Evolutionary conservation across 1,140 invertebrate species (phyloP).

Genomic region (Pachyrhynchus sulphureomaculatus): DNA sequence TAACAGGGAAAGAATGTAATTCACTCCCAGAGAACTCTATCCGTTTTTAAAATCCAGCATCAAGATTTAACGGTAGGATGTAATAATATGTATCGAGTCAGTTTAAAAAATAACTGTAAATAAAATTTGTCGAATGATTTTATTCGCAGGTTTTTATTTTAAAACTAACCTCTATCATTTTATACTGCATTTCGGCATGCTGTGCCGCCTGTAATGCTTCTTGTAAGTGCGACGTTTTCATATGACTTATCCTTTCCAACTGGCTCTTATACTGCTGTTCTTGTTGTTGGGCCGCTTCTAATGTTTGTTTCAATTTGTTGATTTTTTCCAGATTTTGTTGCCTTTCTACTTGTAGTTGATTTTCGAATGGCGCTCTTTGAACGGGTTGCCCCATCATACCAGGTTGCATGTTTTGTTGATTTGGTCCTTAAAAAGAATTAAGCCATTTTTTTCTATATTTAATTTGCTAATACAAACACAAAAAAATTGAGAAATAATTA

Average conservation of each 20-base stretch:
- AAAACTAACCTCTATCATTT: slow-evolving; percentile 73
- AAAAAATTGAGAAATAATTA: not conserved
- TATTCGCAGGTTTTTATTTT: too few species aligned
- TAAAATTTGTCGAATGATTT: too few species aligned
- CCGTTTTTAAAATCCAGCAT: too few species aligned
- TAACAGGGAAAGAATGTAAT: too few species aligned
- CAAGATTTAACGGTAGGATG: not conserved
- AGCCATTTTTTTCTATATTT: too few species aligned
- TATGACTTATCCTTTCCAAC: slow-evolving; percentile 65
- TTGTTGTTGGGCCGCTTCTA: slow-evolving; percentile 74
- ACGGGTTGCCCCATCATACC: slow-evolving; percentile 54
- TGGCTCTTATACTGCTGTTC: slow-evolving; percentile 75
- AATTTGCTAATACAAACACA: not conserved
- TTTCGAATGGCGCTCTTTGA: slow-evolving; percentile 55
- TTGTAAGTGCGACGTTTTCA: slow-evolving; percentile 66
- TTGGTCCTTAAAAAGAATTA: slow-evolving; percentile 26
- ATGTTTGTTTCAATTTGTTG: slow-evolving; percentile 67
- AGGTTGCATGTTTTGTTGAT: slow-evolving; percentile 48
- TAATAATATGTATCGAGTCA: too few species aligned
- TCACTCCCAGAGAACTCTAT: too few species aligned
- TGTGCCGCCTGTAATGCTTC: slow-evolving; percentile 74
- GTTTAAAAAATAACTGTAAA: not conserved
- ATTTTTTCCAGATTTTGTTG: slow-evolving; percentile 70
- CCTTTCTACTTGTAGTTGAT: slow-evolving; percentile 61
- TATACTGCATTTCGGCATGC: slow-evolving; percentile 75